Evolutionary conservation across 2,797 vertebrate species (phyloP).

Genomic region (Cossypha niveicapilla): DNA sequence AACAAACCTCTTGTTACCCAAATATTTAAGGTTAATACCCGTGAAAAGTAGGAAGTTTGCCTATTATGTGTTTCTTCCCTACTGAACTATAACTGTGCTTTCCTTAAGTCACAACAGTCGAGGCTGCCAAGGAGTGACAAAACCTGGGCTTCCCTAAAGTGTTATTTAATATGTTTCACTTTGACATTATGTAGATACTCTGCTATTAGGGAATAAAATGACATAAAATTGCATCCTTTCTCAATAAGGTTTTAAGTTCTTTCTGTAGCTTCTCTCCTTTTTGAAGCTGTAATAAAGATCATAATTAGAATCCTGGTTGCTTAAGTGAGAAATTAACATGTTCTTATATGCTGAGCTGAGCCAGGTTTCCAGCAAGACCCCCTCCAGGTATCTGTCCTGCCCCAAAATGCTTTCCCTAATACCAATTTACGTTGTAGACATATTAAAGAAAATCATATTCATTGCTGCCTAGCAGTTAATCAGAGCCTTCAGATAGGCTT

Average conservation of each 20-base stretch:
- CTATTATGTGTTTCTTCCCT: not conserved
- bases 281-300: slow-evolving; percentile 47
- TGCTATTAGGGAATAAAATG: slow-evolving; percentile 43
- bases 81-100: not conserved
- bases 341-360: slow-evolving; percentile 4
- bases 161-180: slow-evolving; percentile 5
- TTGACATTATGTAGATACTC: slow-evolving; percentile 55
- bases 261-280: slow-evolving; percentile 39
- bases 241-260: slow-evolving; percentile 29
- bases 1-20: not conserved
- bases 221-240: slow-evolving; percentile 47
- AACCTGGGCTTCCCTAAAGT: not conserved
- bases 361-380: not conserved
- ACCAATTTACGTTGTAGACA: not conserved
- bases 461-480: slow-evolving; percentile 38
- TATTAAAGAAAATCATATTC: slow-evolving; percentile 55
- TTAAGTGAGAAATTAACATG: slow-evolving; percentile 57
- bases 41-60: not conserved
- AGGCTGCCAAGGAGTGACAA: not conserved
- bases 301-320: slow-evolving; percentile 56
- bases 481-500: not conserved
- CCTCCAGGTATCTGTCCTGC: slow-evolving; percentile 13
- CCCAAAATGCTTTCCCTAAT: slow-evolving; percentile 18
- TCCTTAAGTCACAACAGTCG: not conserved
- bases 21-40: not conserved